Evolutionary conservation across 2,888 invertebrate species (phyloP), one percentile per base, ranked within the genome.

Genomic region (Exephanes ischioxanthus): DNA sequence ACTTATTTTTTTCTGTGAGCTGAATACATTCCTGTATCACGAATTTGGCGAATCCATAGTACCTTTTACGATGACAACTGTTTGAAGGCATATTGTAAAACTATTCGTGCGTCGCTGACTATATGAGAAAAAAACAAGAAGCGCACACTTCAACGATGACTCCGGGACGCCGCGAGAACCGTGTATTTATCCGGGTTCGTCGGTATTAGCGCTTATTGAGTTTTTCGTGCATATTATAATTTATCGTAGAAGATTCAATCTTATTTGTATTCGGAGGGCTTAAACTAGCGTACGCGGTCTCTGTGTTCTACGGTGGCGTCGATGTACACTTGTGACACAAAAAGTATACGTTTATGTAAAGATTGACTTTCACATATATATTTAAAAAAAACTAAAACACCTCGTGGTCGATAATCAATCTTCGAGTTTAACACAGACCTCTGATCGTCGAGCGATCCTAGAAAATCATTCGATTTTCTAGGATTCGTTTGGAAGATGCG

Each of bases 21-120:
- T 89, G 87, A 91, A 91, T 90, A 92, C 92, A 92, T 92, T 92
- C 92, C 92, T 91, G 91, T 88, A 89, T 90, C 88, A 88, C 83
- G 86, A 87, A 87, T 82, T 85, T 85, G 85, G 82, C 79, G 71
- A 83, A 80, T 82, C 73, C 68, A 88, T 61, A 67, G 37, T 66
- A 80, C 68, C 63, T 82, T 85, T 78, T 82, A 71, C 79, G 75
- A 82, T 73, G 72, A 73, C 67, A 76, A 85, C 73, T 67, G 68
- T 79, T 33, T 14, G 67, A 85, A 83, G 72, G 79, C 84, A 84
- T 84, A 71, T 63, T 63, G 63, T 85, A 73, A 71, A 76, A 80
- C 51, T 80, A 79, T 82, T 86, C 63, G 82, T 70, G 84, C 82
- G 83, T 84, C 80, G 77, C 80, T 79, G 83, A 86, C 70, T 78